These are phyloP conservation scores for Mus pahari DNA, from an alignment of 2,113 vertebrate genomes.

Conservation along the genomic window DNA sequence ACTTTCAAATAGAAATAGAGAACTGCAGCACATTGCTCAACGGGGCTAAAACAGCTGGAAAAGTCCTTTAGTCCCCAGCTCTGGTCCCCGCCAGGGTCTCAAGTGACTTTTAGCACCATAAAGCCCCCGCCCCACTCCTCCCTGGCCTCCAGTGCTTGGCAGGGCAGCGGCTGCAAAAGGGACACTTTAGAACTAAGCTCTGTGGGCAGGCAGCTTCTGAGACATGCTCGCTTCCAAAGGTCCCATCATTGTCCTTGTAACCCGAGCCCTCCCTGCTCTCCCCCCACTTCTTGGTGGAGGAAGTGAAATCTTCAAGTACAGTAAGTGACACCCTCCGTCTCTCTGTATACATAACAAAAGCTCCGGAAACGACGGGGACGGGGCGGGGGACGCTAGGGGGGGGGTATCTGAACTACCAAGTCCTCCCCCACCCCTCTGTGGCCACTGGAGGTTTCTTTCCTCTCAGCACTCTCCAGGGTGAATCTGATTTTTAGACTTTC, in stretches of 20 bases:
- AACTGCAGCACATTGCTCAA: neutral
- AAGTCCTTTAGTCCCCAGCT: neutral
- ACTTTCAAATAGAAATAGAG: conserved; percentile 54
- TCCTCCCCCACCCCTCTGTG: neutral
- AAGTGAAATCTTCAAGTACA: conserved; percentile 70
- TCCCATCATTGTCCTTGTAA: conserved; percentile 61
- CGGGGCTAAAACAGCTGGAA: conserved; percentile 48
- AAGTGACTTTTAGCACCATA: neutral
- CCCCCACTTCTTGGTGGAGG: conserved; percentile 46
- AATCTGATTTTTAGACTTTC: neutral
- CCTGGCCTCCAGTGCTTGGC: neutral
- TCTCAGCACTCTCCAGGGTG: neutral
- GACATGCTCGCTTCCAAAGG: neutral
- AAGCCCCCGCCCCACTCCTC: neutral
- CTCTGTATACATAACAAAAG: conserved; percentile 79
- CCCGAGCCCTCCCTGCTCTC: neutral
- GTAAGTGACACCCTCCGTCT: conserved; percentile 70
- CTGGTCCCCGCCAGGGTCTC: neutral
- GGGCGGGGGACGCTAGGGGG: neutral
- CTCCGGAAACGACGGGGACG: conserved; percentile 71
- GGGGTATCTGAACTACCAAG: neutral
- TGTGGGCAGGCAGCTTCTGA: neutral
- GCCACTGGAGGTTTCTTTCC: neutral
- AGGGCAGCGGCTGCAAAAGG: neutral
- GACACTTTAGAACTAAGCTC: neutral